Evolutionary conservation across 2,113 vertebrate genomes (phyloP).

Genomic region (Cephalopholis sonnerati): DNA sequence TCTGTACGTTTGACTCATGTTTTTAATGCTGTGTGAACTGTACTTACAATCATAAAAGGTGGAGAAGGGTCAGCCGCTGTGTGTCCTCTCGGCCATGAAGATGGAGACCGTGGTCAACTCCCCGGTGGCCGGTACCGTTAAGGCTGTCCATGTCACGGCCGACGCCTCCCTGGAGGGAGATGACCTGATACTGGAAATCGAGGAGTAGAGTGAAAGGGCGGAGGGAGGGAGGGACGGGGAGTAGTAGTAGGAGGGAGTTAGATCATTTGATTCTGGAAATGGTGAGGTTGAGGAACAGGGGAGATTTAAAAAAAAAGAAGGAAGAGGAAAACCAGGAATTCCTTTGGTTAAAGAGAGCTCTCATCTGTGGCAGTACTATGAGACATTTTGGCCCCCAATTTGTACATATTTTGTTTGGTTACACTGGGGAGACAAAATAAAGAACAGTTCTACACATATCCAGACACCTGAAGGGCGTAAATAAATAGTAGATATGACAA

Average conservation of each 20-base stretch:
- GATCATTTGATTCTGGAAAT: slow-evolving; percentile 46
- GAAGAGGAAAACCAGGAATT: not conserved
- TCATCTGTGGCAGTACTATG: not conserved
- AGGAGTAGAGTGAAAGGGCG: slow-evolving; percentile 53
- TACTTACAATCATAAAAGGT: slow-evolving; percentile 63
- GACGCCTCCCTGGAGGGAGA: slow-evolving; percentile 92
- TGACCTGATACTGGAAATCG: slow-evolving; percentile 93
- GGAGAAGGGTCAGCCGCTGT: slow-evolving; percentile 91
- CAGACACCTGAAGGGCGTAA: not conserved
- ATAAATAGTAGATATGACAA: slow-evolving; percentile 13
- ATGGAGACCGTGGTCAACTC: slow-evolving; percentile 97
- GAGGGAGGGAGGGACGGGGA: not conserved
- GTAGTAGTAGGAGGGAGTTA: slow-evolving; percentile 2
- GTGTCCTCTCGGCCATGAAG: slow-evolving; percentile 95
- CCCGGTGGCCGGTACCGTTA: slow-evolving; percentile 87
- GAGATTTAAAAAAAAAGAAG: not conserved
- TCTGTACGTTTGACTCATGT: not conserved
- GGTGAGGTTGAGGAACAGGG: not conserved
- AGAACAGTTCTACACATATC: slow-evolving; percentile 27
- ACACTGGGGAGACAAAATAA: not conserved
- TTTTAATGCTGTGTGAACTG: slow-evolving; percentile 21
- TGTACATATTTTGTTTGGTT: slow-evolving; percentile 36
- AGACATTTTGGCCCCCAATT: not conserved
- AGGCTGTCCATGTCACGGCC: slow-evolving; percentile 83
- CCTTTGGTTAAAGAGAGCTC: not conserved